Base-by-base conservation (phyloP, 2,888 invertebrate genomes). In the Drosophila macrospina region DNA sequence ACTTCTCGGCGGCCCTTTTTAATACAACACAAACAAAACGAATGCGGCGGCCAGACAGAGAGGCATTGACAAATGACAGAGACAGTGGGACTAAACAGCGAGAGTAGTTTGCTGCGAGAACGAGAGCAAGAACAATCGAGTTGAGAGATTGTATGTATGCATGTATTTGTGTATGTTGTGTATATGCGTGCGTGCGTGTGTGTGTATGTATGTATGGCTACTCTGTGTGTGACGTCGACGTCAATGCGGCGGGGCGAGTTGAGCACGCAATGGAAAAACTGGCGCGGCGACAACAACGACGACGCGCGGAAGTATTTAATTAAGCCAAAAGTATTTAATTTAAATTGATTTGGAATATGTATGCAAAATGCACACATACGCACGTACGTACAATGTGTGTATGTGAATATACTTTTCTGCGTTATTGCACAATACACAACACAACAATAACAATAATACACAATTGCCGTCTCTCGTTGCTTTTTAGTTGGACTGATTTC, bases 231-330 rank as follows among this genome's bases (percentile, higher is more conserved):
- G 74, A 72, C 73, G 74, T 77, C 64, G 68, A 77, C 68, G 78
- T 71, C 72, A 66, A 74, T 64, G 76, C 70, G 73, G 60, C 65
- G 76, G 47, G 51, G 47, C 41, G 56, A 68, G 42, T 37, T 37
- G 39, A 16, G 72, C 60, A 74, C 74, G 78, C 72, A 81, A 87
- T 82, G 81, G 83, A 83, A 87, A 83, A 87, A 86, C 77, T 77
- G 78, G 67, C 74, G 78, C 85, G 85, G 57, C 79, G 79, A 77
- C 73, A 62, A 80, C 68, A 62, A 47, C 69, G 30, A 63, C 80
- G 75, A 74, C 87, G 74, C 79, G 83, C 83, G 83, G 83, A 84
- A 84, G 83, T 84, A 88, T 84, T 83, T 84, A 84, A 88, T 84
- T 84, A 88, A 84, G 83, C 74, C 80, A 72, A 80, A 61, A 50